These are phyloP conservation scores for Darevskia nairensis DNA, from an alignment of 2,797 vertebrate species.

Conservation along the genomic window DNA sequence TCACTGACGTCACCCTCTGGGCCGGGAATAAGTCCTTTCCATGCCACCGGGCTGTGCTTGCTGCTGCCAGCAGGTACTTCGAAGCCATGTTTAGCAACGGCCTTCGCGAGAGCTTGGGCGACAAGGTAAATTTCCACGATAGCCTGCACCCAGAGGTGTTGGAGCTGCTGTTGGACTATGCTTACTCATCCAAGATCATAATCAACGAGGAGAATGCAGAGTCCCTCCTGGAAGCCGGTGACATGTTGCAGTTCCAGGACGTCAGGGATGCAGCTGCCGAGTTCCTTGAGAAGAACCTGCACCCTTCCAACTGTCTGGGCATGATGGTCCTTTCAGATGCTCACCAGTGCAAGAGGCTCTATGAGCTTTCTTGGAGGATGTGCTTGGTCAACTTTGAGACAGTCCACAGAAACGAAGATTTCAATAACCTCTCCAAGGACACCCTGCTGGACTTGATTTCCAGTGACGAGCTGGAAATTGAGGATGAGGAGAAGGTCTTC, in stretches of 20 bases:
- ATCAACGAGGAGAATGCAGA: conserved; percentile 96
- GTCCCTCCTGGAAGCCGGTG: conserved; percentile 91
- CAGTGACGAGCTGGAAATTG: conserved; percentile 94
- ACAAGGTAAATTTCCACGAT: conserved; percentile 91
- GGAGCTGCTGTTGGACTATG: conserved; percentile 93
- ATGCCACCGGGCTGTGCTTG: conserved; percentile 92
- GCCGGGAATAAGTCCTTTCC: conserved; percentile 91
- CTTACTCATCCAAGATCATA: conserved; percentile 92
- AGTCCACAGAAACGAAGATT: conserved; percentile 89
- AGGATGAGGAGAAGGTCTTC: conserved; percentile 92
- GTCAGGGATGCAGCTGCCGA: conserved; percentile 91
- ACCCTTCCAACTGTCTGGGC: conserved; percentile 92
- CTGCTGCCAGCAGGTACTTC: conserved; percentile 94
- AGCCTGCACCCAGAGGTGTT: conserved; percentile 94
- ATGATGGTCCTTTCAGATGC: conserved; percentile 95
- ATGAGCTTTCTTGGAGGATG: conserved; percentile 93
- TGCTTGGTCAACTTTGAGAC: conserved; percentile 92
- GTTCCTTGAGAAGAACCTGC: conserved; percentile 93
- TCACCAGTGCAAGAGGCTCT: conserved; percentile 92
- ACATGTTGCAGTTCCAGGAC: conserved; percentile 96
- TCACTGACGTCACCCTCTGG: conserved; percentile 94
- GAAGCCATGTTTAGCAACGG: conserved; percentile 97
- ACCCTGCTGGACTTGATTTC: conserved; percentile 90
- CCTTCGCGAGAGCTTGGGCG: conserved; percentile 90
- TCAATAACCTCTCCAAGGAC: conserved; percentile 90